These are phyloP conservation scores for Drosophila aldrichi DNA, from an alignment of 2,888 invertebrate species.

Conservation along the genomic window DNA sequence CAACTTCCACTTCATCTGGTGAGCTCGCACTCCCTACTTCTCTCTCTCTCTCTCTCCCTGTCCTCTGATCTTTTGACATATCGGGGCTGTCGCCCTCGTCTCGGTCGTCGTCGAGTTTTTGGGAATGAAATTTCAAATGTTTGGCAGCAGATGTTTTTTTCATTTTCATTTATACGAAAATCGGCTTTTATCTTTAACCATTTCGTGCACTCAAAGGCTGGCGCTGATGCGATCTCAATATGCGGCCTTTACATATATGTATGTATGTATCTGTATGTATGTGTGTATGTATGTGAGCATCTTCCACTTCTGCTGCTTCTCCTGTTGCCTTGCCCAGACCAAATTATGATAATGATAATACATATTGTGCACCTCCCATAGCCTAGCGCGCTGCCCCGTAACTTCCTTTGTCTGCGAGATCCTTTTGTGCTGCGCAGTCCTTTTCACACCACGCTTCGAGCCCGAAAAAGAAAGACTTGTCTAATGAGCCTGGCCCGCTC, in stretches of 20 bases:
- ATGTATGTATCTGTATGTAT: not conserved
- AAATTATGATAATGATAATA: constrained; percentile 70
- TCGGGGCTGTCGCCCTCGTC: constrained; percentile 29
- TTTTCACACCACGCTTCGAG: constrained; percentile 54
- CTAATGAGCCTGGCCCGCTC: constrained; percentile 51
- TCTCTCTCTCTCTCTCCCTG: not conserved
- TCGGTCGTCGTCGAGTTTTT: constrained; percentile 30
- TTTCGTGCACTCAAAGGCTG: constrained; percentile 51
- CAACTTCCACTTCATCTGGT: constrained; percentile 11
- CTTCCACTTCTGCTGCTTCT: constrained; percentile 14
- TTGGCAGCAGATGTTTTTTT: constrained; percentile 70
- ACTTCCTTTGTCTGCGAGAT: constrained; percentile 34
- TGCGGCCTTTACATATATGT: no score
- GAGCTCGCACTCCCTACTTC: constrained; percentile 4
- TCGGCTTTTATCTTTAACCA: constrained; percentile 64
- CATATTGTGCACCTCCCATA: constrained; percentile 37
- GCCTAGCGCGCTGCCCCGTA: not conserved
- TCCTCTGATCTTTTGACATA: constrained; percentile 2
- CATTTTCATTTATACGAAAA: constrained; percentile 46
- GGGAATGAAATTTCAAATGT: constrained; percentile 64
- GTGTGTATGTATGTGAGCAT: constrained; percentile 14
- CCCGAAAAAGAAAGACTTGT: constrained; percentile 12
- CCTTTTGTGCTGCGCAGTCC: constrained; percentile 51
- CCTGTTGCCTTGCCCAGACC: constrained; percentile 30
- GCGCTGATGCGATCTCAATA: constrained; percentile 58